Percentiles rank a stretch among this genome's conserved stretches.
Conservation (phyloP, 2,797 vertebrate genomes). For the Alcedo atthis region DNA sequence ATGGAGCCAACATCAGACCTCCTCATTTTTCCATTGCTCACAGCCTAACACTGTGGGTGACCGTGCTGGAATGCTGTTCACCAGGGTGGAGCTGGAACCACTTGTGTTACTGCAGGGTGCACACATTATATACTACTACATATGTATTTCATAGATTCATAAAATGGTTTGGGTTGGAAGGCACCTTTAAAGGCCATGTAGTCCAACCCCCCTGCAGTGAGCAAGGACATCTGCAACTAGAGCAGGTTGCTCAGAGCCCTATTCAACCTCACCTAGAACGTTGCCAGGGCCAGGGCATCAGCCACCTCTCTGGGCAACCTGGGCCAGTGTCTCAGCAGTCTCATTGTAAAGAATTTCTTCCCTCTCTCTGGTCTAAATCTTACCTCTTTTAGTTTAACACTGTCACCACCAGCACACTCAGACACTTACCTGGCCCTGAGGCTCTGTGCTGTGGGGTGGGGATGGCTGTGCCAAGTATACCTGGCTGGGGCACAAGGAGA, state of each 20-base stretch:
- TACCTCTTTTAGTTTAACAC: no score
- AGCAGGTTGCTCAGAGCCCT: background rate
- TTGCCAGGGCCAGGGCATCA: background rate
- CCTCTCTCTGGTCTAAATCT: background rate
- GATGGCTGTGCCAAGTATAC: background rate
- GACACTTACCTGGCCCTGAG: background rate
- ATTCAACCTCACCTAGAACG: background rate
- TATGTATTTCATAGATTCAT: background rate
- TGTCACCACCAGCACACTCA: background rate
- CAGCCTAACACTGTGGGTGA: accelerated
- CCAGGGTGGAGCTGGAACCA: background rate
- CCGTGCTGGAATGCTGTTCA: accelerated
- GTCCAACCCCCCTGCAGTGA: background rate
- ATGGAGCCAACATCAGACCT: background rate
- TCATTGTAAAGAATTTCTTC: background rate
- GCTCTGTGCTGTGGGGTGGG: accelerated
- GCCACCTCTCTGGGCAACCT: background rate
- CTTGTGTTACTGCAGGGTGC: background rate
- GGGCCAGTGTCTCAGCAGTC: background rate
- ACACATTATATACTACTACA: background rate
- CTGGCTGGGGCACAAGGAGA: background rate
- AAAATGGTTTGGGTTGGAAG: background rate
- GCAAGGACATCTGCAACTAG: background rate
- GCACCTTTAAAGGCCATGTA: background rate
- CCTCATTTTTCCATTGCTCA: background rate